phyloP scores from a whole-genome alignment of 2,888 invertebrate genomes.

The Catocala nupta region DNA sequence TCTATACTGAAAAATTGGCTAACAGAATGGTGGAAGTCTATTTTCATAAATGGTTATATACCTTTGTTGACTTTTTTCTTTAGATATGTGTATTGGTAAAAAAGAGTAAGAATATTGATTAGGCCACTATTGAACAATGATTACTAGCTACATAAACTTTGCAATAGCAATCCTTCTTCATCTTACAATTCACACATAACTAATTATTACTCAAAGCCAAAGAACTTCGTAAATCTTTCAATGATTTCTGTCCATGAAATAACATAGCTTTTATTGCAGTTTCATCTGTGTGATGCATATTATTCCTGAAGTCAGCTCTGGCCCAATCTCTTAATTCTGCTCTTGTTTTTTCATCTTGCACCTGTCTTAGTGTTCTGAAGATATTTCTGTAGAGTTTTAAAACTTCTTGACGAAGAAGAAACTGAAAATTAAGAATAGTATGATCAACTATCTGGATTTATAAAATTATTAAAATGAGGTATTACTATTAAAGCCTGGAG shows the following conservation, averaged over 20 bases:
- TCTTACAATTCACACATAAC: constrained; percentile 5
- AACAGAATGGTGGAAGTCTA: no score
- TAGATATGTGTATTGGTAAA: no score
- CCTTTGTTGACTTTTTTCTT: no score
- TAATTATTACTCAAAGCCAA: constrained; percentile 87
- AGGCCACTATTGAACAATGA: no score
- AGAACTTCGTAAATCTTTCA: constrained; percentile 90
- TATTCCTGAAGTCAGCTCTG: constrained; percentile 90
- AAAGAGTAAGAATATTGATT: no score
- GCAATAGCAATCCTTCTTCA: no score
- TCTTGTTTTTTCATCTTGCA: constrained; percentile 89
- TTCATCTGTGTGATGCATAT: constrained; percentile 91
- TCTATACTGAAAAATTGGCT: no score
- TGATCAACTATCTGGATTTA: no score
- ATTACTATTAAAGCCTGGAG: background rate
- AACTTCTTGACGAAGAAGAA: constrained; percentile 93
- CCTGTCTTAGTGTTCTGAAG: constrained; percentile 89
- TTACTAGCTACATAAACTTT: no score
- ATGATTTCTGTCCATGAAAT: constrained; percentile 90
- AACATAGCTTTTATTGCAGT: constrained; percentile 90
- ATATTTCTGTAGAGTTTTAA: constrained; percentile 92
- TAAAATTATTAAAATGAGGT: no score
- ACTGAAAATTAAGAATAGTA: constrained; percentile 85
- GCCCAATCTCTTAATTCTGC: constrained; percentile 91
- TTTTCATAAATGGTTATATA: no score